Percentiles rank a stretch among this genome's conserved stretches.
Conservation (phyloP, 2,888 invertebrate genomes). For the Synergus laeviventris region DNA sequence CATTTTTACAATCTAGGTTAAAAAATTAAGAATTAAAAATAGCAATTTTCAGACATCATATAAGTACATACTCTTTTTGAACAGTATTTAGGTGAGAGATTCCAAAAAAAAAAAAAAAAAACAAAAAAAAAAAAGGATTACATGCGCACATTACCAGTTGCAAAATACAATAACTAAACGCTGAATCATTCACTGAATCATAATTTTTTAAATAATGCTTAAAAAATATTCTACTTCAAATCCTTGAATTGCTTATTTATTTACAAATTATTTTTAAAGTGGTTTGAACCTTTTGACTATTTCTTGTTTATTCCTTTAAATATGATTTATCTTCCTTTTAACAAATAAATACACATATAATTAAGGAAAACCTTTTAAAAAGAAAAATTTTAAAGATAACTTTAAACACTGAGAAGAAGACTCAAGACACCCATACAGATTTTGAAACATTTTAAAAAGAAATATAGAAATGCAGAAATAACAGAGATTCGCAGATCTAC, state of each 20-base stretch:
- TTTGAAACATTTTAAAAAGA: slow-evolving; percentile 33
- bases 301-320: too few species aligned
- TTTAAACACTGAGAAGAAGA: slow-evolving; percentile 24
- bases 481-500: slow-evolving; percentile 38
- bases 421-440: slow-evolving; percentile 7
- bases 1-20: background rate
- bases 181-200: background rate
- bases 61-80: background rate
- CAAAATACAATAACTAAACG: background rate
- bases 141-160: background rate
- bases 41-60: background rate
- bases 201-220: too few species aligned
- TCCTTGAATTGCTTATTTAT: too few species aligned
- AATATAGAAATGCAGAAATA: slow-evolving; percentile 41
- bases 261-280: too few species aligned
- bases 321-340: too few species aligned
- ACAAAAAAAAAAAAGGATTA: background rate
- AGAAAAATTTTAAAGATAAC: background rate
- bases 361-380: background rate
- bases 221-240: too few species aligned
- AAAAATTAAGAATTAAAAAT: background rate
- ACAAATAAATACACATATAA: background rate
- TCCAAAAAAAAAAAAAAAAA: background rate
- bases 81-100: background rate
- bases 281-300: too few species aligned